Evolutionary conservation across 1,140 invertebrate genomes (phyloP).

Genomic region (Drosophila watanabei): DNA sequence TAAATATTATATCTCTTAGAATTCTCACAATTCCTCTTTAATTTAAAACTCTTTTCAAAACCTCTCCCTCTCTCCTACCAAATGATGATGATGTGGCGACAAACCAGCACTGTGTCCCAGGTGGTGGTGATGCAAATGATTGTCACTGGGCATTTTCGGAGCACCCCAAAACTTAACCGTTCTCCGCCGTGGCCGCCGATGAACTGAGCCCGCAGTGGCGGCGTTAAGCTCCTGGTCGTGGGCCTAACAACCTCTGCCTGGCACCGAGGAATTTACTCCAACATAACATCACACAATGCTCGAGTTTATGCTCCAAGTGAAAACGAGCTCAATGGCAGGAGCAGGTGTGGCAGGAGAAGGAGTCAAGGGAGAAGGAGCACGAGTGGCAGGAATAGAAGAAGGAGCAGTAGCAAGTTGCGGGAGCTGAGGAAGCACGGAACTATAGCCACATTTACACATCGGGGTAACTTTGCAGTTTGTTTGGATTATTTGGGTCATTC

Average conservation of each 20-base stretch:
- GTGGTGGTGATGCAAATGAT: conserved; percentile 77
- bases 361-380: background rate
- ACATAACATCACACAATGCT: conserved; percentile 81
- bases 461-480: conserved; percentile 61
- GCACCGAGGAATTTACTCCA: conserved; percentile 75
- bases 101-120: conserved; percentile 62
- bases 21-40: no score
- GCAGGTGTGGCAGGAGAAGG: background rate
- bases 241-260: conserved; percentile 47
- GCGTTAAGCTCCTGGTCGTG: conserved; percentile 1
- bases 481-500: conserved; percentile 85
- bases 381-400: background rate
- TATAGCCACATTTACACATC: conserved; percentile 49
- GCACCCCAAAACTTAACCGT: conserved; percentile 38
- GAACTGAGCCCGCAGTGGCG: conserved; percentile 41
- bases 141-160: conserved; percentile 67
- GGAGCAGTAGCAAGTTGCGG: background rate
- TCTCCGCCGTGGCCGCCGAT: conserved; percentile 32
- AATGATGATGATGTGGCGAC: conserved; percentile 82
- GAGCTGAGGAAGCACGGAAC: background rate
- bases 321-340: conserved; percentile 82
- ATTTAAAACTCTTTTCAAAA: background rate
- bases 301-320: conserved; percentile 73
- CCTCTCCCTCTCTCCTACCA: conserved; percentile 49
- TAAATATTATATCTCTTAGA: background rate